A percentile compares a stretch with the other conserved stretches of the same genome.
Evolutionary conservation across 2,113 vertebrate species (phyloP).

Genomic region (Thunnus maccoyii): DNA sequence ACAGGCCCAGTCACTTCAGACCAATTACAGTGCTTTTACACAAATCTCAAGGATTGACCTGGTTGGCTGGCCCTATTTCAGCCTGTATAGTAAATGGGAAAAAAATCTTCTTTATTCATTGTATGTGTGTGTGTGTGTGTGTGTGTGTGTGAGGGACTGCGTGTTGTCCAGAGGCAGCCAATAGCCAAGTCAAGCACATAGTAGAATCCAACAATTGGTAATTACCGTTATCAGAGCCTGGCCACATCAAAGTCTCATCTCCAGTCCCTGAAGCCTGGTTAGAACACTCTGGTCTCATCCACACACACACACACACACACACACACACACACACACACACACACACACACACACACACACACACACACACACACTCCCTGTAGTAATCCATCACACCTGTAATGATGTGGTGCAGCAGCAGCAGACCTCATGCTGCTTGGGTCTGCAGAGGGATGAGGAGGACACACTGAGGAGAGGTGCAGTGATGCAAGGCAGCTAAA

Average conservation of each 20-base stretch:
- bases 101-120: not conserved
- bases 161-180: slow-evolving; percentile 27
- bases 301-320: slow-evolving; percentile 13
- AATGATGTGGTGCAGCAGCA: slow-evolving; percentile 12
- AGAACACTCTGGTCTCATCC: not conserved
- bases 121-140: slow-evolving; percentile 15
- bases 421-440: not conserved
- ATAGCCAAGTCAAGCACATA: slow-evolving; percentile 22
- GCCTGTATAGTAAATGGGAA: not conserved
- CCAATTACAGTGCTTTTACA: not conserved
- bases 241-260: slow-evolving; percentile 25
- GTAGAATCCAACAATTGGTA: slow-evolving; percentile 32
- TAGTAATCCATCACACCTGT: slow-evolving; percentile 51
- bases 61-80: not conserved
- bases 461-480: slow-evolving; percentile 3
- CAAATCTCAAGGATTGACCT: not conserved
- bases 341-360: slow-evolving; percentile 14
- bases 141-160: not conserved
- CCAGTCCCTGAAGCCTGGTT: slow-evolving; percentile 48
- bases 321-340: slow-evolving; percentile 28
- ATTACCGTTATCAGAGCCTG: slow-evolving; percentile 54
- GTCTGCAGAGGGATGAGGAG: not conserved
- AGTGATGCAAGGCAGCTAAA: slow-evolving; percentile 20
- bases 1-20: slow-evolving; percentile 3
- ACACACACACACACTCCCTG: not conserved